Percentiles rank a stretch among this genome's conserved stretches.
Evolutionary conservation across 2,888 invertebrate genomes (phyloP).

Genomic region (Trissonchulus latispiculum): DNA sequence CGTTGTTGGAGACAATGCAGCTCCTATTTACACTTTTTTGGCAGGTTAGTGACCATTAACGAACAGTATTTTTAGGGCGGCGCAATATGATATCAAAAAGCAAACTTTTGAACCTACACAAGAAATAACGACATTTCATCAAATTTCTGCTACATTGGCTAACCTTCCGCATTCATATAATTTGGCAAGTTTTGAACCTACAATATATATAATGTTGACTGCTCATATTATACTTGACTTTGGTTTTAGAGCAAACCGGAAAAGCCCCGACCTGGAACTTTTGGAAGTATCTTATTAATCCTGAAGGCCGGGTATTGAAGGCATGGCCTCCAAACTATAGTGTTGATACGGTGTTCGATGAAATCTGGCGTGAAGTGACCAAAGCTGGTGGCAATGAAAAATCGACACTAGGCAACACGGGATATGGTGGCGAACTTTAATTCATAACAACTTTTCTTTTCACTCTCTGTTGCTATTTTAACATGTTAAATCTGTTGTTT

Average conservation of each 20-base stretch:
- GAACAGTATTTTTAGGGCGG: neutral
- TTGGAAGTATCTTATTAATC: slow-evolving; percentile 51
- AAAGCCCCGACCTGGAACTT: slow-evolving; percentile 51
- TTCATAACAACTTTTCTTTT: no score
- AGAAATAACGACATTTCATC: no score
- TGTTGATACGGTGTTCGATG: slow-evolving; percentile 12
- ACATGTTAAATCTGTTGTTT: no score
- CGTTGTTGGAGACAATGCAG: slow-evolving; percentile 34
- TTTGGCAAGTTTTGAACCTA: no score
- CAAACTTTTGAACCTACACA: no score
- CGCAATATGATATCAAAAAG: no score
- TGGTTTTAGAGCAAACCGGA: slow-evolving; percentile 20
- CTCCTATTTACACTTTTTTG: slow-evolving; percentile 14
- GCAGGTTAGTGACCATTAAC: slow-evolving; percentile 4
- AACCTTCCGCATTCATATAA: no score
- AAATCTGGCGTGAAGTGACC: slow-evolving; percentile 8
- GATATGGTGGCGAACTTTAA: no score
- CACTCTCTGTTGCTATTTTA: no score
- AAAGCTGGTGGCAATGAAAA: neutral
- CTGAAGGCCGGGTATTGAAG: slow-evolving; percentile 46
- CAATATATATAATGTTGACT: no score
- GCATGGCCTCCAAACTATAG: slow-evolving; percentile 44
- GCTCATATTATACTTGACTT: no score
- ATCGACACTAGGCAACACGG: neutral
- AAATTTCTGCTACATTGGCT: no score